phyloP scores from a whole-genome alignment of 92 coral and sea anemone species.

The Zoanthus sociatus region DNA sequence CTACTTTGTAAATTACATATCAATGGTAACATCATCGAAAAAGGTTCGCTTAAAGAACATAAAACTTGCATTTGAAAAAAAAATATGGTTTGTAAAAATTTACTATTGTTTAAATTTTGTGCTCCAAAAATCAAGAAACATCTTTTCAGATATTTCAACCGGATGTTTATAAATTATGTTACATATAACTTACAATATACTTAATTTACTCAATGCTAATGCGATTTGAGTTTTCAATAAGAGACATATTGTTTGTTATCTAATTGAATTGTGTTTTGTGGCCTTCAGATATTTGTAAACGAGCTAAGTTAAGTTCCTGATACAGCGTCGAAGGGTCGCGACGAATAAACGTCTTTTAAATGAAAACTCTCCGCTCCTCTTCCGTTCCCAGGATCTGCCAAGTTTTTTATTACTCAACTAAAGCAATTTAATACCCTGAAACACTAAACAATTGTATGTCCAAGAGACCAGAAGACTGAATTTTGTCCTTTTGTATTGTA shows the following conservation, averaged over 20 bases:
- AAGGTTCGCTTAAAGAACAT: too few relatives aligned
- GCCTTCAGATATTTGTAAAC: constrained; percentile 6
- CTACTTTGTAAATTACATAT: neutral
- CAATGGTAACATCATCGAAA: neutral
- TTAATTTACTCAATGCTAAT: neutral
- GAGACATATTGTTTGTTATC: neutral
- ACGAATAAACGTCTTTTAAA: constrained; percentile 27
- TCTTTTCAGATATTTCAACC: neutral
- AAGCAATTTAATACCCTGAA: constrained; percentile 41
- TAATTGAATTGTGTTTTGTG: neutral
- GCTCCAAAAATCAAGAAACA: neutral
- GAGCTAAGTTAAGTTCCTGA: constrained; percentile 28
- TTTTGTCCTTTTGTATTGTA: neutral
- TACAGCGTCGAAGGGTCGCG: constrained; percentile 49
- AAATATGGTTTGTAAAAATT: neutral
- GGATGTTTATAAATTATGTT: neutral
- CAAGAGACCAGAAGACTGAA: neutral
- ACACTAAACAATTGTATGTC: constrained; percentile 21
- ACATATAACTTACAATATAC: neutral
- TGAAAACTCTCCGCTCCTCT: constrained; percentile 27
- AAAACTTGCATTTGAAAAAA: too few relatives aligned
- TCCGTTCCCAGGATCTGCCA: constrained; percentile 35
- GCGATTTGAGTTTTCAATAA: neutral
- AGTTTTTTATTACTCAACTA: constrained; percentile 4
- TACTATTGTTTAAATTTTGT: neutral